Evolutionary conservation across 1,140 invertebrate species (phyloP).

Genomic region (Tachypleus tridentatus): DNA sequence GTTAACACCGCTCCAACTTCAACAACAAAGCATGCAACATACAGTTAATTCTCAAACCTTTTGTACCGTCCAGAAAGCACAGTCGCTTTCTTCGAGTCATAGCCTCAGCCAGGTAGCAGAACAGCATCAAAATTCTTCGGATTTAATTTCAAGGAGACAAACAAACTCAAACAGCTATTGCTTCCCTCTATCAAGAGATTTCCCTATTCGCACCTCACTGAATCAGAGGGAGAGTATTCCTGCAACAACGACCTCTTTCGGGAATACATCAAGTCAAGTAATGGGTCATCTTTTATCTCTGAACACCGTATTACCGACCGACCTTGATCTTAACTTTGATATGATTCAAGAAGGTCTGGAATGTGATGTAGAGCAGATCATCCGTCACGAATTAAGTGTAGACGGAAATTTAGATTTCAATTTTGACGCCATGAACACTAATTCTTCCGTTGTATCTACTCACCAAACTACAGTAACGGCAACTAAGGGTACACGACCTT

Average conservation of each 20-base stretch:
- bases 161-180: background rate
- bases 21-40: background rate
- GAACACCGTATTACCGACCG: conserved; percentile 25
- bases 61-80: too few species aligned
- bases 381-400: conserved; percentile 81
- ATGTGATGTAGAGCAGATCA: conserved; percentile 90
- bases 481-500: background rate
- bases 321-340: conserved; percentile 69
- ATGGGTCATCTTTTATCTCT: background rate
- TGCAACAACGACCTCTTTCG: background rate
- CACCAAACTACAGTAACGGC: background rate
- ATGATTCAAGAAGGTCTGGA: conserved; percentile 65
- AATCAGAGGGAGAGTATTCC: background rate
- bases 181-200: too few species aligned
- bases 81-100: background rate
- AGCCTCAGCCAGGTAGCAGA: background rate
- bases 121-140: background rate
- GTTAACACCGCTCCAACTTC: background rate
- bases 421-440: conserved; percentile 43
- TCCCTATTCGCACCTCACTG: background rate
- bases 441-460: background rate
- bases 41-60: background rate
- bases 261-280: background rate
- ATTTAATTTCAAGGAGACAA: background rate
- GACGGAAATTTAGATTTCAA: conserved; percentile 86